Conservation (phyloP, 2,888 invertebrate species). For the Caenorhabditis panamensis region DNA sequence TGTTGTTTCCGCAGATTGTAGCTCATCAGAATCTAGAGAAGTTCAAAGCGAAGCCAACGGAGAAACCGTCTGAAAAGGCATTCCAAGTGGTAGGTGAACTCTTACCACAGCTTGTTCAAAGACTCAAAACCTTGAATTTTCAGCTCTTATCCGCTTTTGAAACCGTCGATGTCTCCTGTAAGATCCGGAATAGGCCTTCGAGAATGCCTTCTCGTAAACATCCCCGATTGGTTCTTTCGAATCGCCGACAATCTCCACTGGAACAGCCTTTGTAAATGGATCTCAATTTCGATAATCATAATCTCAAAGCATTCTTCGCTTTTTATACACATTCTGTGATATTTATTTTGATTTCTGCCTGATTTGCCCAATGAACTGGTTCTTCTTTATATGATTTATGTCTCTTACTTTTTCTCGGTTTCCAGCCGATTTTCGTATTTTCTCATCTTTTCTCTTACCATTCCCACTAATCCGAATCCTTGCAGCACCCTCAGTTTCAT, state of each 20-base stretch:
- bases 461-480: background rate
- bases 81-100: slow-evolving; percentile 24
- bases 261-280: too few species aligned
- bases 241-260: background rate
- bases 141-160: slow-evolving; percentile 23
- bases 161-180: slow-evolving; percentile 3
- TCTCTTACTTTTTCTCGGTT: slow-evolving; percentile 3
- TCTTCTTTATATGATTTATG: background rate
- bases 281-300: background rate
- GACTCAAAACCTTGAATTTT: background rate
- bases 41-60: background rate
- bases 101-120: too few species aligned
- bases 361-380: slow-evolving; percentile 11
- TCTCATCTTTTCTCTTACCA: background rate
- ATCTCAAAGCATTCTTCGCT: background rate
- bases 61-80: background rate
- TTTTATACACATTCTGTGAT: slow-evolving; percentile 33
- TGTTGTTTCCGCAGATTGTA: slow-evolving; percentile 22
- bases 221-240: too few species aligned
- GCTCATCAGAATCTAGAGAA: slow-evolving; percentile 18
- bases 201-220: background rate
- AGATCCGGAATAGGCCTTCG: background rate
- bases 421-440: background rate
- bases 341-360: slow-evolving; percentile 1
- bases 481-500: slow-evolving; percentile 83